Evolutionary conservation across 2,888 invertebrate species (phyloP).

Genomic region (Caenorhabditis uteleia): DNA sequence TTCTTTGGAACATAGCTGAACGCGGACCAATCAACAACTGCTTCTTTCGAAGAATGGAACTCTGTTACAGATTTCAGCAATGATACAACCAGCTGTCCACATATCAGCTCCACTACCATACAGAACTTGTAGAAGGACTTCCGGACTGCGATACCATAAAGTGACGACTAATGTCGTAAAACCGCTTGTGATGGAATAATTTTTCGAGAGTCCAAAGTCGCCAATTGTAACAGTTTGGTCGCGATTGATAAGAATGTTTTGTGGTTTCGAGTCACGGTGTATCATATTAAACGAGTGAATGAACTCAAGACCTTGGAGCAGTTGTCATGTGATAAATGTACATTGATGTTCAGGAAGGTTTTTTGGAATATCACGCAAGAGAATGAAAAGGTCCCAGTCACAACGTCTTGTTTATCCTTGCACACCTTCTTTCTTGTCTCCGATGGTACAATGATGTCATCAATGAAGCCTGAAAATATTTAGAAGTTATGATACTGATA

Average conservation of each 20-base stretch:
- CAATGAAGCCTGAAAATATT: constrained; percentile 75
- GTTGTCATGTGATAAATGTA: constrained; percentile 74
- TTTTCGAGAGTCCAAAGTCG: constrained; percentile 94
- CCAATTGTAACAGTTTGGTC: constrained; percentile 79
- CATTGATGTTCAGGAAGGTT: constrained; percentile 53
- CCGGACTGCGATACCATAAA: constrained; percentile 93
- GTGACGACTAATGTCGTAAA: constrained; percentile 82
- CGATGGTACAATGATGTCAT: constrained; percentile 77
- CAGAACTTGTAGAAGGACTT: constrained; percentile 84
- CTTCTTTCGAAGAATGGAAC: too few species aligned
- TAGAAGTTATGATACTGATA: too few species aligned
- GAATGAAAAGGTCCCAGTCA: constrained; percentile 83
- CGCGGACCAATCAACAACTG: too few species aligned
- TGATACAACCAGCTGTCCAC: constrained; percentile 94
- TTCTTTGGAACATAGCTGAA: too few species aligned
- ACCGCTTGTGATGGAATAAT: constrained; percentile 90
- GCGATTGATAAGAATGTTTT: constrained; percentile 84
- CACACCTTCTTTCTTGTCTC: constrained; percentile 76
- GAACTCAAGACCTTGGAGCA: constrained; percentile 90
- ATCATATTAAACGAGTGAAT: constrained; percentile 92
- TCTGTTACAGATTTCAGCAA: constrained; percentile 91
- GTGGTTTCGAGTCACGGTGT: constrained; percentile 82
- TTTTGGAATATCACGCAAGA: constrained; percentile 54
- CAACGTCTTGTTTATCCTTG: too few species aligned
- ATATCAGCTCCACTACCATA: constrained; percentile 94